Evolutionary conservation across 2,797 vertebrate genomes (phyloP).

Genomic region (Ciconia nigra): DNA sequence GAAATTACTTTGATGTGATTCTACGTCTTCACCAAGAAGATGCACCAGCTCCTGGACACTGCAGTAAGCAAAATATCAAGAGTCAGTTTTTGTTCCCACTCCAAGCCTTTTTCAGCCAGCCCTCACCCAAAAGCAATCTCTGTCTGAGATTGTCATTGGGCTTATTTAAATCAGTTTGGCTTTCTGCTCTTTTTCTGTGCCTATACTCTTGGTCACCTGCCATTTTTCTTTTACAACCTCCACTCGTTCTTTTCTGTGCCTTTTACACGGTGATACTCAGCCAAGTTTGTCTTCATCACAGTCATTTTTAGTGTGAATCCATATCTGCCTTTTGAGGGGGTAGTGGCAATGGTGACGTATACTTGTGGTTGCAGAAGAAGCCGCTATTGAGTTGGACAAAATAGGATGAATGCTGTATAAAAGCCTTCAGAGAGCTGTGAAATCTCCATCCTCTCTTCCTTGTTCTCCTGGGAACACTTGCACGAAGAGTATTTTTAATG

Average conservation of each 20-base stretch:
- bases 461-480: constrained; percentile 58
- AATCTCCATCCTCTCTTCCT: constrained; percentile 56
- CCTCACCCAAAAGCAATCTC: background rate
- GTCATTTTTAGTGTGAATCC: constrained; percentile 20
- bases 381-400: constrained; percentile 57
- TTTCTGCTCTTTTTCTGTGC: background rate
- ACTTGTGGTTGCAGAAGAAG: constrained; percentile 53
- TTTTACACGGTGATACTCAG: background rate
- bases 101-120: background rate
- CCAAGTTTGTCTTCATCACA: constrained; percentile 8
- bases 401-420: constrained; percentile 57
- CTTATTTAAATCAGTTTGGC: background rate
- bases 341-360: background rate
- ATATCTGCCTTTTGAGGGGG: constrained; percentile 49
- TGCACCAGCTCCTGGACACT: background rate
- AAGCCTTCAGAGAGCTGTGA: constrained; percentile 65
- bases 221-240: background rate
- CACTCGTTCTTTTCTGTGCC: background rate
- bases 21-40: background rate
- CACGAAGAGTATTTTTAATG: constrained; percentile 66
- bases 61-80: background rate
- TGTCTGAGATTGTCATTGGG: background rate
- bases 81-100: background rate
- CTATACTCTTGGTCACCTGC: background rate
- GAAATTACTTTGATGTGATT: background rate